Conservation (phyloP, 2,797 vertebrate species). For the Muraenolepis orangiensis region DNA sequence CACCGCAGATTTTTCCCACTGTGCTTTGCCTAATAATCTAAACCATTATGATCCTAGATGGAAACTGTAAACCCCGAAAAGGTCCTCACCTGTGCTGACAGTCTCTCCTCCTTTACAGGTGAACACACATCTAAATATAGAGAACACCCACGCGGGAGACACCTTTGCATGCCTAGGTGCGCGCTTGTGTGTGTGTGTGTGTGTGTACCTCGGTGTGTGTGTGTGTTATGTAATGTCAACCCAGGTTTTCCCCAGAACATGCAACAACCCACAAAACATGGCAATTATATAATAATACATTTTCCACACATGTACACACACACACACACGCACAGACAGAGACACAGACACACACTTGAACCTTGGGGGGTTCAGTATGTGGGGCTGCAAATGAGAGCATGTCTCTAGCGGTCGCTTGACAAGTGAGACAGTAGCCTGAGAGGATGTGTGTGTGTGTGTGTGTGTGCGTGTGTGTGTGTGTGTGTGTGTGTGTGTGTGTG, state of each 20-base stretch:
- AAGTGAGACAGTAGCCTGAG: conserved; percentile 28
- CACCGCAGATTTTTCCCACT: no score
- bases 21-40: no score
- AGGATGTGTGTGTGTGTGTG: conserved; percentile 23
- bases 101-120: no score
- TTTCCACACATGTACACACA: conserved; percentile 17
- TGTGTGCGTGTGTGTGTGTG: conserved; percentile 15
- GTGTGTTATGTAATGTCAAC: not conserved
- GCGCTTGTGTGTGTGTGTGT: not conserved
- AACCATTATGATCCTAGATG: no score
- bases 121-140: not conserved
- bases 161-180: no score
- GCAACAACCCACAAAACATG: conserved; percentile 30
- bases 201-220: not conserved
- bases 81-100: not conserved
- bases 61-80: no score
- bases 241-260: not conserved
- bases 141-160: not conserved
- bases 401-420: conserved; percentile 65
- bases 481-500: not conserved
- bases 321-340: not conserved
- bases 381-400: conserved; percentile 75
- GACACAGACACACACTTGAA: conserved; percentile 20
- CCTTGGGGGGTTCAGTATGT: conserved; percentile 68
- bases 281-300: conserved; percentile 57